A percentile compares a stretch with the other conserved stretches of the same genome.
Evolutionary conservation across 1,140 invertebrate genomes (phyloP).

Genomic region (Drosophila melanica): DNA sequence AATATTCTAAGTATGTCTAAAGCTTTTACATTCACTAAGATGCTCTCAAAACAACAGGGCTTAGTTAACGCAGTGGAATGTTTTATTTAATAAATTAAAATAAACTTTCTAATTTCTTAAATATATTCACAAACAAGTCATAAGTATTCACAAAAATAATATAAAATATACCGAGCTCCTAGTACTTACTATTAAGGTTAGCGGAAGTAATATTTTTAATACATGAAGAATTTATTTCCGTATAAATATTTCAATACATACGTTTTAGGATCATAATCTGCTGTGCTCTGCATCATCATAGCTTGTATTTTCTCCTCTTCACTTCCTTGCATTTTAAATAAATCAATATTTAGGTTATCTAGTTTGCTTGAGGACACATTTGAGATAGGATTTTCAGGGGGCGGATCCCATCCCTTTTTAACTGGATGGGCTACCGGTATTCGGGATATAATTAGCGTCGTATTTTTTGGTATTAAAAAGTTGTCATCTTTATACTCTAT

Average conservation of each 20-base stretch:
- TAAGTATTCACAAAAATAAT: no score
- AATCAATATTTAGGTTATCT: slow-evolving; percentile 86
- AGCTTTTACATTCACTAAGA: no score
- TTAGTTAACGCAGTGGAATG: no score
- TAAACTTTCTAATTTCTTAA: no score
- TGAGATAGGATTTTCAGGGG: slow-evolving; percentile 54
- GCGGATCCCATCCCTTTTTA: slow-evolving; percentile 89
- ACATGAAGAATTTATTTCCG: no score
- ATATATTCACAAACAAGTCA: no score
- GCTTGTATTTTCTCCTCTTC: slow-evolving; percentile 99
- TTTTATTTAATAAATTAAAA: no score
- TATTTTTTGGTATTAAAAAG: slow-evolving; percentile 97
- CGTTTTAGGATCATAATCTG: slow-evolving; percentile 98
- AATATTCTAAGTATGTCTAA: no score
- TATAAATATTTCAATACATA: slow-evolving; percentile 85
- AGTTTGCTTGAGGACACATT: slow-evolving; percentile 43
- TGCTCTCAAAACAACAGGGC: no score
- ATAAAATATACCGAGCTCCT: no score
- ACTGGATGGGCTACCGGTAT: slow-evolving; percentile 91
- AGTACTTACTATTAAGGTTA: no score
- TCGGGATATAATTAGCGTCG: slow-evolving; percentile 97
- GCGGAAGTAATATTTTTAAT: no score
- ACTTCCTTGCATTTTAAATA: slow-evolving; percentile 94
- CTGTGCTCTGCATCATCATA: slow-evolving; percentile 98
- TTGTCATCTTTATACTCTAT: slow-evolving; percentile 96